Base-by-base conservation (phyloP, 1,140 invertebrate genomes). In the Pseudomyrmex flavicornis region DNA sequence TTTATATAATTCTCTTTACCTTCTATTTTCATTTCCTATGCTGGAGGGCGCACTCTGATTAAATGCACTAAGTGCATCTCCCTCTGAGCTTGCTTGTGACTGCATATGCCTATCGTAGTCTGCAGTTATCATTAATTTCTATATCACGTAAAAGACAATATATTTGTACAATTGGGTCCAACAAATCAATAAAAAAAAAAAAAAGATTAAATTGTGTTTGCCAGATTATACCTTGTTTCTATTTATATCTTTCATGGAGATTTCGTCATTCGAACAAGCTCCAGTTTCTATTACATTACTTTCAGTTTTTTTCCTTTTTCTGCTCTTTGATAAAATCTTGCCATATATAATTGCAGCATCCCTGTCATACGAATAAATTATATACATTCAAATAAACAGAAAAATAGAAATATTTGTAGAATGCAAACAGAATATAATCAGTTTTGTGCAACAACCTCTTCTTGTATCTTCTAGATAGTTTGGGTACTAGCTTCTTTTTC, bases 271-370 rank as follows among this genome's bases (percentile, higher is more conserved):
- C 70, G 56, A 46, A 52, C 9, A 76, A 48, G 83, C 17, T 17
- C 73, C 26, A 22, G 91, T 93, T 15, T 89, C 87, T 72, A 68
- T 82, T 80, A 83, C 87, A 50, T 15, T 85, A 9, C 59, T 85
- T 58, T 65, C 87, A 63, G 7, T 48, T 63, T 22, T 86, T 83
- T 8, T 89, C 75, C 62, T 88, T 3, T n/a, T 82, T 66, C 75
- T 90, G 68, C 89, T 94, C 88, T 88, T 84, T 85, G 68, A 80
- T 77, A 83, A 70, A 61, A 91, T 85, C 87, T 92, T 94, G 54
- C 95, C 95, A 92, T 95, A 95, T 66, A 95, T 91, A 85, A 95
- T 94, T 76, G 93, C 91, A 46, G 95, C 94, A 93, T 96, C 95
- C 74, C 95, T 95, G 5, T 35, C 5, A 46, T 79, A 89, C 92